phyloP scores from a whole-genome alignment of 2,888 invertebrate genomes.

The Dryobota labecula region DNA sequence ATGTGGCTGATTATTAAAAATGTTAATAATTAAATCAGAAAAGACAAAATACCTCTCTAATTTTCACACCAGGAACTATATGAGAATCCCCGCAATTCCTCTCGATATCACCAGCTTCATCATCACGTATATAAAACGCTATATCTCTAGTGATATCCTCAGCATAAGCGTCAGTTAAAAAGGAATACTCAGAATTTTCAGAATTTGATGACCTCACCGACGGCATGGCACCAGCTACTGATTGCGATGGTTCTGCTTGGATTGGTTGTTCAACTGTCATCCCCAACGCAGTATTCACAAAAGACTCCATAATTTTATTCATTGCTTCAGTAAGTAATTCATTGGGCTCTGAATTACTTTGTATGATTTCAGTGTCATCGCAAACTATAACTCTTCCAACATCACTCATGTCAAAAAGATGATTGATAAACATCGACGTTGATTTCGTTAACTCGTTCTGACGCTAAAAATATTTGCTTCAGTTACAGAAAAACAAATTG shows the following conservation, averaged over 20 bases:
- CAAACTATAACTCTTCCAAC: constrained; percentile 73
- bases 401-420: constrained; percentile 85
- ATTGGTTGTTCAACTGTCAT: constrained; percentile 66
- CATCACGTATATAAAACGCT: constrained; percentile 72
- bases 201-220: constrained; percentile 63
- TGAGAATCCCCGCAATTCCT: constrained; percentile 50
- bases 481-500: constrained; percentile 8
- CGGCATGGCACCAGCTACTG: constrained; percentile 42
- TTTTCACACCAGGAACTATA: constrained; percentile 61
- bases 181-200: constrained; percentile 77
- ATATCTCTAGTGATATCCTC: constrained; percentile 70
- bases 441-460: constrained; percentile 76
- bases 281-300: constrained; percentile 72
- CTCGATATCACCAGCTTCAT: constrained; percentile 57
- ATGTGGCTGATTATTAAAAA: too few relatives aligned
- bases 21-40: neutral
- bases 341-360: constrained; percentile 65
- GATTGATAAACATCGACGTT: constrained; percentile 82
- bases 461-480: constrained; percentile 64
- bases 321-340: constrained; percentile 72
- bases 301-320: constrained; percentile 77
- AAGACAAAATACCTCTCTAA: constrained; percentile 57
- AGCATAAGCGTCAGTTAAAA: constrained; percentile 74
- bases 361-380: constrained; percentile 67
- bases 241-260: constrained; percentile 29